Evolutionary conservation across 1,140 invertebrate genomes (phyloP), one percentile per base, ranked within the genome.

Genomic region (Phymastichus coffea): DNA sequence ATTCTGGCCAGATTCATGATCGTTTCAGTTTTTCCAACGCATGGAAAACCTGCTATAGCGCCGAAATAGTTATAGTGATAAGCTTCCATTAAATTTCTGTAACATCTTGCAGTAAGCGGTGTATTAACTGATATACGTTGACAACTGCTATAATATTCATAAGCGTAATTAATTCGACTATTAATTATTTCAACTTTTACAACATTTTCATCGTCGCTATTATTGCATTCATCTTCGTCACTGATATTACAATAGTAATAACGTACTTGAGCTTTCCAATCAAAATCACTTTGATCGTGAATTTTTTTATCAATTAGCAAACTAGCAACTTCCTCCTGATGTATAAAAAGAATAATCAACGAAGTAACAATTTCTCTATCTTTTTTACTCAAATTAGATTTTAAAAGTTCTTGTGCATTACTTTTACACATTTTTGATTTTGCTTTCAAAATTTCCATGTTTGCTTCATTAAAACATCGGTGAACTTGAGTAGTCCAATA

Each of bases 21-120:
- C 2, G 87, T 88, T 71, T 89, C 87, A 14, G 84, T 86, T 75
- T 90, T 90, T n/a, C 88, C 88, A 2, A 85, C 85, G 12, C 82
- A 83, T 3, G 85, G 79, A 4, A 86, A 84, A 12, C 88, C 89
- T 66, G 85, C 81, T 2, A 87, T 80, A 12, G 83, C 81, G 17
- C 86, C 85, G 59, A 82, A 83, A 17, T 88, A 74, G 69, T 89
- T 83, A 47, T 88, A 77, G 67, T 84, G 80, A 53, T 70, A 69
- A 14, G 93, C 92, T 80, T 96, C 92, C 7, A 93, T 88, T 22
- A 95, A 75, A 1, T 91, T 93, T 49, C 94, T 94, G 77, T 95
- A 94, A 75, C 93, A 96, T 64, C 92, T 87, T 76, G 96, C 93
- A 12, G 94, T 97, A 4, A 96, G 78, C 2, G 93, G 91, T 3